Evolutionary conservation across 2,888 invertebrate genomes (phyloP), one percentile per base, ranked within the genome.

Genomic region (Lasiommata megera): DNA sequence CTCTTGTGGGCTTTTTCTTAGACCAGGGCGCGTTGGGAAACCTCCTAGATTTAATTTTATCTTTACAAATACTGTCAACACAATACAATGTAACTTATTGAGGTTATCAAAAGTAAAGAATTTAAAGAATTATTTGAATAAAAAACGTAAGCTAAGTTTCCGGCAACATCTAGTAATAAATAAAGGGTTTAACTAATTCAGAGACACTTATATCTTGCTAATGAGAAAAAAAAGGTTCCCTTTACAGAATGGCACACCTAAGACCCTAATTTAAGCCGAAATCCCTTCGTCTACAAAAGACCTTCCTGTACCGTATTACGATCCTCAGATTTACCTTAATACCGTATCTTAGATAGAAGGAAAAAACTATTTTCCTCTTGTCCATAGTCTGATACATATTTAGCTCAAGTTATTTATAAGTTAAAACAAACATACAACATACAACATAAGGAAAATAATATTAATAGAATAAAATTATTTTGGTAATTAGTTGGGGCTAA

Each of bases 201-300:
- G 28, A 5, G 28, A 5, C 11, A 7, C 12, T 50, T 9, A 17
- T 34, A 34, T 12, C 31, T 51, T 9, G 38, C 37, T 51, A 51
- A 51, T 51, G 40, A 38, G 29, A 40, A 17, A 36, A 48, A 23
- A n/a, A 12, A n/a, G 11, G 12, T 28, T 37, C 28, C 14, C 11
- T 11, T 23, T 23, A 14, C 28, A 51, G 40, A 51, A 23, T 16
- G 36, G 37, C 23, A 43, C 58, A 54, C 46, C 58, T 54, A 54
- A 58, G 58, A 53, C 53, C 58, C 48, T 52, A 41, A 58, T 54
- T 41, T 48, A 44, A 37, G 37, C 38, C 28, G 17, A 58, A 54
- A 58, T 58, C 58, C 48, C 41, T 48, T 58, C 54, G 36, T 58
- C 47, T 14, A 51, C 54, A 54, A 47, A 54, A 47, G 36, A 28